Conservation (phyloP, 2,888 invertebrate genomes). For the Adelognathus sp. region DNA sequence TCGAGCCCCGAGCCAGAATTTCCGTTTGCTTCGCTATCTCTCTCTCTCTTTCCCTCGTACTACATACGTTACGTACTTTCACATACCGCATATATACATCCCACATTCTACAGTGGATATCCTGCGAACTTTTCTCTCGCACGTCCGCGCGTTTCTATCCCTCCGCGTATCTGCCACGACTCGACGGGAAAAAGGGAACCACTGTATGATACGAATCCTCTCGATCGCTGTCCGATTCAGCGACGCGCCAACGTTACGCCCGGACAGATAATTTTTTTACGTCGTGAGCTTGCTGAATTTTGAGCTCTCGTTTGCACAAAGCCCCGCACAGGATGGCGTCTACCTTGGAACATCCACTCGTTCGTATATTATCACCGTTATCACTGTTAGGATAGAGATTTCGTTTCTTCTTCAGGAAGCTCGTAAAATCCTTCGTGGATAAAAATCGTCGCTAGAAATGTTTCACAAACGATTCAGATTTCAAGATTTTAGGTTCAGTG, state of each 20-base stretch:
- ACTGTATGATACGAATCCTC: background rate
- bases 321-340: background rate
- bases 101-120: background rate
- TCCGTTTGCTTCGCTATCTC: background rate
- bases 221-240: background rate
- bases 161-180: background rate
- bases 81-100: background rate
- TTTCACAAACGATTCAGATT: background rate
- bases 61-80: background rate
- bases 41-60: background rate
- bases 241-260: background rate
- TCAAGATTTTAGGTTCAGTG: background rate
- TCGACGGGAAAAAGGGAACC: background rate
- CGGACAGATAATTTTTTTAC: background rate
- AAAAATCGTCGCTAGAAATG: background rate
- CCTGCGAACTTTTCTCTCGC: background rate
- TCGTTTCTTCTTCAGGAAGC: background rate
- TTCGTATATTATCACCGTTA: background rate
- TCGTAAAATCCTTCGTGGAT: background rate
- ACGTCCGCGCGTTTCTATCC: background rate
- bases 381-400: background rate
- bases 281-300: background rate
- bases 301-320: background rate
- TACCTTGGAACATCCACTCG: background rate
- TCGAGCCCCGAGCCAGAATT: conserved; percentile 39